Evolutionary conservation across 2,888 invertebrate genomes (phyloP).

Genomic region (Lithophane leautieri): DNA sequence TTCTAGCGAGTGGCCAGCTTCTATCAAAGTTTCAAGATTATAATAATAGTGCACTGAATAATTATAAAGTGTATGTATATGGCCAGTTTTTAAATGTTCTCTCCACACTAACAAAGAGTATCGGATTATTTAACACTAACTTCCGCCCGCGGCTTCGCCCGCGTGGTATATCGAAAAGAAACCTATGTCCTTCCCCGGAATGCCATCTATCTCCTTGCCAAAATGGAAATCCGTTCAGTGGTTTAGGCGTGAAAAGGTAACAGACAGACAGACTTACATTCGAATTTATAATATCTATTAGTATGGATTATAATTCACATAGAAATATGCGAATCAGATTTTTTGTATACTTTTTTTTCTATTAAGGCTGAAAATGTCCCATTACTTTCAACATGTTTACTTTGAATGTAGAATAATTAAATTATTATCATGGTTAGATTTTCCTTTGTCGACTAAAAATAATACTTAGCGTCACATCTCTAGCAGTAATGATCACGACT

Average conservation of each 20-base stretch:
- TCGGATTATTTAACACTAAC: no score
- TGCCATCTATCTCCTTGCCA: no score
- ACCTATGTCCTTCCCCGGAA: no score
- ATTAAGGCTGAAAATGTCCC: no score
- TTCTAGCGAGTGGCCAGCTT: not conserved
- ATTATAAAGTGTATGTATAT: not conserved
- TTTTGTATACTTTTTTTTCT: not conserved
- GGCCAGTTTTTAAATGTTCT: not conserved
- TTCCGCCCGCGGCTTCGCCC: no score
- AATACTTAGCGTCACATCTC: slow-evolving; percentile 29
- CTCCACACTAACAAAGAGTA: not conserved
- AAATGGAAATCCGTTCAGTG: no score
- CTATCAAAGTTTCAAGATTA: not conserved
- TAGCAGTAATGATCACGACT: slow-evolving; percentile 58
- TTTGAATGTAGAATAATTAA: not conserved
- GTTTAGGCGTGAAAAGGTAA: no score
- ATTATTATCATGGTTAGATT: not conserved
- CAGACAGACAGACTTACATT: no score
- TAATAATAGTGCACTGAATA: not conserved
- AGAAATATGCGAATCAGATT: not conserved
- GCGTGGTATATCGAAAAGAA: no score
- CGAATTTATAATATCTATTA: no score
- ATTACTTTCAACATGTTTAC: not conserved
- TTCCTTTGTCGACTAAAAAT: slow-evolving; percentile 25
- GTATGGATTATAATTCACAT: no score